Conservation (phyloP, 2,888 invertebrate genomes). For the Aspidapion aeneum region DNA sequence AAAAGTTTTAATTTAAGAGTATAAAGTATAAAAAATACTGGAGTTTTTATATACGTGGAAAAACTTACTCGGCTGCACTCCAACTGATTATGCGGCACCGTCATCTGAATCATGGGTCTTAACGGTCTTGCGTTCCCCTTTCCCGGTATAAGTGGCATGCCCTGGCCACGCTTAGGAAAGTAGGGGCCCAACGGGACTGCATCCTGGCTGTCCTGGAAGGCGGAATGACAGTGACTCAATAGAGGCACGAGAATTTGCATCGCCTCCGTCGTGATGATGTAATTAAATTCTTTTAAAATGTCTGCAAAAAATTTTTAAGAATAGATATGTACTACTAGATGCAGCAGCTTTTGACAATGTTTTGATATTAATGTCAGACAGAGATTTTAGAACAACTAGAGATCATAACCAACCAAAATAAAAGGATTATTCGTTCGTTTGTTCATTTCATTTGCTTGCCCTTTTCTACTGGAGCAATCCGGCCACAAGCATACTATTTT, state of each 20-base stretch:
- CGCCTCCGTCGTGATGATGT: constrained; percentile 74
- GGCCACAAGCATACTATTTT: too few species aligned
- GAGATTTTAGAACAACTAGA: too few species aligned
- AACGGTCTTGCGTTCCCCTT: constrained; percentile 68
- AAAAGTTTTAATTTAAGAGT: too few species aligned
- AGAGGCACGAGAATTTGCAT: constrained; percentile 81
- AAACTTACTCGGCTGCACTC: constrained; percentile 59
- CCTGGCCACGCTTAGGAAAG: constrained; percentile 68
- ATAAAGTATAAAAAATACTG: too few species aligned
- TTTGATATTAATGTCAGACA: too few species aligned
- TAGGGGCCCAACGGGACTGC: constrained; percentile 71
- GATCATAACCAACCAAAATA: too few species aligned
- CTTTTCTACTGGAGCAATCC: too few species aligned
- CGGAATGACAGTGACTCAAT: constrained; percentile 78
- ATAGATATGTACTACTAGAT: too few species aligned
- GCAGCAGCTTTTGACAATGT: too few species aligned
- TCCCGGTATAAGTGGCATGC: constrained; percentile 53
- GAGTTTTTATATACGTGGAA: too few species aligned
- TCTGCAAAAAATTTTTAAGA: constrained; percentile 47
- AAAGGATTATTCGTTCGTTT: too few species aligned
- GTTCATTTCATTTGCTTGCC: too few species aligned
- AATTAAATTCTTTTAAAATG: constrained; percentile 73
- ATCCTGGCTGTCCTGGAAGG: constrained; percentile 70
- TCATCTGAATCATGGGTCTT: constrained; percentile 82
- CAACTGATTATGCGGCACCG: constrained; percentile 71